These are phyloP conservation scores for Nycticorax nycticorax DNA, from an alignment of 2,113 vertebrate species.

Conservation along the genomic window DNA sequence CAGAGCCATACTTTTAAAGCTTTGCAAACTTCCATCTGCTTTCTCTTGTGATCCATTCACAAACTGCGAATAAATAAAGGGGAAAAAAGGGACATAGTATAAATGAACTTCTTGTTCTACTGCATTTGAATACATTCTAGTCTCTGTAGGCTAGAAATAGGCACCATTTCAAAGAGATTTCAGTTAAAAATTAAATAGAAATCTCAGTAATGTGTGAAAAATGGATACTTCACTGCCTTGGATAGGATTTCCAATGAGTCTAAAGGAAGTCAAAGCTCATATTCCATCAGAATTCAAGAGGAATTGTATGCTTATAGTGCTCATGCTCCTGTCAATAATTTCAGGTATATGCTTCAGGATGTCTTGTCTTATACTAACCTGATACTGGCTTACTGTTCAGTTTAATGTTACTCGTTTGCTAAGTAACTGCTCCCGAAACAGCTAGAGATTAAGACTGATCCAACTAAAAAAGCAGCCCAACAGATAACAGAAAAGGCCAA, in stretches of 20 bases:
- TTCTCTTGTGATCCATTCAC: constrained; percentile 1
- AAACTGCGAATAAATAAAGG: not conserved
- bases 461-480: constrained; percentile 3
- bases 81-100: not conserved
- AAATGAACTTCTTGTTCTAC: not conserved
- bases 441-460: not conserved
- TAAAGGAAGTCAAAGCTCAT: not conserved
- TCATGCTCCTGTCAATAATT: not conserved
- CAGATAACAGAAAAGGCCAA: constrained; percentile 23
- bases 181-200: not conserved
- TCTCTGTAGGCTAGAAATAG: not conserved
- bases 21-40: constrained; percentile 15
- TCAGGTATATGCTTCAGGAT: not conserved
- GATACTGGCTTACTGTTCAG: not conserved
- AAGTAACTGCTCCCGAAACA: not conserved
- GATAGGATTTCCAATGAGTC: not conserved
- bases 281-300: not conserved
- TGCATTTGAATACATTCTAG: not conserved
- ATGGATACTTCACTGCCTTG: not conserved
- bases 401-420: constrained; percentile 1
- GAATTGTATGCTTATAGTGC: not conserved
- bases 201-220: not conserved
- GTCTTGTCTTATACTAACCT: not conserved
- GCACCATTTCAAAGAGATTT: not conserved
- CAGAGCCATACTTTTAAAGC: not conserved